Base-by-base conservation (phyloP, 2,888 invertebrate species). In the Hipparchia sbordonii region DNA sequence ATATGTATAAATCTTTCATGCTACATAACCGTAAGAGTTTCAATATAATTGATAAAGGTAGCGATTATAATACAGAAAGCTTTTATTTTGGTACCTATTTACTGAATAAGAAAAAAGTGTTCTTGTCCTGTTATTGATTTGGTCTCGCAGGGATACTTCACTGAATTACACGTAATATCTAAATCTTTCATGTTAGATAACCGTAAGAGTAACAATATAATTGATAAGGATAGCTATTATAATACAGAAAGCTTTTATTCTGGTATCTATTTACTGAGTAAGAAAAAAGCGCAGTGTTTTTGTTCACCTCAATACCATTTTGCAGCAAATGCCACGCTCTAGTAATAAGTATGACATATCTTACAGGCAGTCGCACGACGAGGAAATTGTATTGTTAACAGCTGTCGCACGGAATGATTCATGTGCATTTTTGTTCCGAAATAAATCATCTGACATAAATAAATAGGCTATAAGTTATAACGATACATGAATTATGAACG, bases 321-420 rank as follows among this genome's bases (percentile, higher is more conserved):
- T 57, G 23, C 57, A 3, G 57, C 6, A 6, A 7, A 6, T 23
- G 13, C 23, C 57, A 57, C 4, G 57, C 57, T 57, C 57, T 57
- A 57, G 6, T 57, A 57, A 23, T 23, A 9, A 8, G 57, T 2
- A 9, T 23, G 57, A 8, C 2, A 23, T 23, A 13, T 57, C 57
- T 23, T 13, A 62, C 62, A 23, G 56, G 45, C 56, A 57, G 45
- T 39, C 69, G 13, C 61, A 61, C 61, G 12, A 39, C 83, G 75
- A 85, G 85, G 85, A 87, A 84, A 84, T 85, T 85, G 86, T 86
- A 89, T 89, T 89, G 87, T 87, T 85, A 87, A 85, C 87, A 87
- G 86, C 86, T 89, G 89, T 88, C 88, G 82, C 84, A 75, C 84
- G 81, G 84, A 81, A 89, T 89, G 87, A 88, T 86, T 90, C 87